Percentiles rank a stretch among this genome's conserved stretches.
phyloP scores from a whole-genome alignment of 2,888 invertebrate species.

The Brachyopa scutellaris region DNA sequence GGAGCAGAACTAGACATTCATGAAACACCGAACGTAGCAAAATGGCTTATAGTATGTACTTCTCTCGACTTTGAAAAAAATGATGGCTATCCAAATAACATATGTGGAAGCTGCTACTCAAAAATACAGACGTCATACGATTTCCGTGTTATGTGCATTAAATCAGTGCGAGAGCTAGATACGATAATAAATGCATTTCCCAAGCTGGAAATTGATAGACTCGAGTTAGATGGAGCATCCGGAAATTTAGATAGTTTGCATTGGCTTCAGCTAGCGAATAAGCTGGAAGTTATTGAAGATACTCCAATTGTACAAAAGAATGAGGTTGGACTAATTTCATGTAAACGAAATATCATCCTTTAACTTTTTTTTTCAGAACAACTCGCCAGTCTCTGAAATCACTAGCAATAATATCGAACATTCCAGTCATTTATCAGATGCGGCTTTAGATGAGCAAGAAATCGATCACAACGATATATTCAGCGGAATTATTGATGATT shows the following conservation, averaged over 20 bases:
- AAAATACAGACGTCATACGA: conserved; percentile 76
- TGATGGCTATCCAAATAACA: conserved; percentile 74
- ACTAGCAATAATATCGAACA: background rate
- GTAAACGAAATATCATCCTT: too few species aligned
- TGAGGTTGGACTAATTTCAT: conserved; percentile 5
- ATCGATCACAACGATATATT: conserved; percentile 62
- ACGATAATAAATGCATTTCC: conserved; percentile 47
- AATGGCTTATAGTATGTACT: conserved; percentile 65
- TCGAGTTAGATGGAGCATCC: conserved; percentile 44
- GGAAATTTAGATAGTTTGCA: conserved; percentile 30
- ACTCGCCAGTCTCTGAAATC: background rate
- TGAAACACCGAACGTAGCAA: conserved; percentile 55
- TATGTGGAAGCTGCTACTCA: conserved; percentile 76
- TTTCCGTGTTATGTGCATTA: conserved; percentile 77
- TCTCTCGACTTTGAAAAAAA: conserved; percentile 41
- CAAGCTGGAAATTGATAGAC: conserved; percentile 53
- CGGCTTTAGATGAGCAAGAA: conserved; percentile 55
- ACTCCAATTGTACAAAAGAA: conserved; percentile 4
- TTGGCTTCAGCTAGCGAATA: conserved; percentile 51
- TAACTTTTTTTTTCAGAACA: conserved; percentile 1
- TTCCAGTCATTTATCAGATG: background rate
- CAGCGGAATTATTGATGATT: conserved; percentile 55
- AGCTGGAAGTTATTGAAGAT: conserved; percentile 12
- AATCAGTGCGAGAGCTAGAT: conserved; percentile 74
- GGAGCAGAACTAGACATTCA: conserved; percentile 56